Percentiles rank a stretch among this genome's conserved stretches.
Conservation (phyloP, 2,797 vertebrate species). For the Pseudochirops corinnae region DNA sequence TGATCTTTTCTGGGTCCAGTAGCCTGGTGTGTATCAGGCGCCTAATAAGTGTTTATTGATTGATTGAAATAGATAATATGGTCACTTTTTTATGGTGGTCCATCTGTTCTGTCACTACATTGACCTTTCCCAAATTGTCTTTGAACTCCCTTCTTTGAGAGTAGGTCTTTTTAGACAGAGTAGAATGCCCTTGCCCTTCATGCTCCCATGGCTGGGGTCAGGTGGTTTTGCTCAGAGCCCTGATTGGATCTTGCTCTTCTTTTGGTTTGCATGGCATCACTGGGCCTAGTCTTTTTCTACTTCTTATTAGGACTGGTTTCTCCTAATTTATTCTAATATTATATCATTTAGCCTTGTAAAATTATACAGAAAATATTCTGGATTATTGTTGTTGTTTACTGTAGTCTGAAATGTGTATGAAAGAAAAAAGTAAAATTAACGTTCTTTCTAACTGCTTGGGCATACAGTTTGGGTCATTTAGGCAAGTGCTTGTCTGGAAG, state of each 20-base stretch:
- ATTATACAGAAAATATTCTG: background rate
- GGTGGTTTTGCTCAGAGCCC: conserved; percentile 22
- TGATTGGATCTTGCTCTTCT: conserved; percentile 38
- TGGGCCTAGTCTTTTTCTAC: conserved; percentile 32
- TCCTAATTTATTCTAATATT: conserved; percentile 48
- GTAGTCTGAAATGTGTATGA: background rate
- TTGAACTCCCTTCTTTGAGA: conserved; percentile 15
- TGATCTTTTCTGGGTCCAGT: background rate
- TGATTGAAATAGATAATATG: background rate
- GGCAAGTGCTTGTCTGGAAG: background rate
- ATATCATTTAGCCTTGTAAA: conserved; percentile 45
- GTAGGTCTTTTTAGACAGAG: conserved; percentile 1
- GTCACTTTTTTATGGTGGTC: background rate
- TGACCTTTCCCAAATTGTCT: background rate
- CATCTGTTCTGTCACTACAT: background rate
- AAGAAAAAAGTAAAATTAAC: conserved; percentile 33
- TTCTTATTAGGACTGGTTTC: conserved; percentile 44
- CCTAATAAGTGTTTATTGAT: background rate
- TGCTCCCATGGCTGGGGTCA: background rate
- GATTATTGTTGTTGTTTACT: background rate
- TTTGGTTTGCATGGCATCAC: conserved; percentile 22
- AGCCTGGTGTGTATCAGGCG: background rate
- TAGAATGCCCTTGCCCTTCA: background rate
- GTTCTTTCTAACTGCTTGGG: conserved; percentile 38
- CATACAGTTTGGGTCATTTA: conserved; percentile 49